A percentile compares a stretch with the other conserved stretches of the same genome.
phyloP scores from a whole-genome alignment of 2,797 vertebrate genomes.

The Semotilus atromaculatus region DNA sequence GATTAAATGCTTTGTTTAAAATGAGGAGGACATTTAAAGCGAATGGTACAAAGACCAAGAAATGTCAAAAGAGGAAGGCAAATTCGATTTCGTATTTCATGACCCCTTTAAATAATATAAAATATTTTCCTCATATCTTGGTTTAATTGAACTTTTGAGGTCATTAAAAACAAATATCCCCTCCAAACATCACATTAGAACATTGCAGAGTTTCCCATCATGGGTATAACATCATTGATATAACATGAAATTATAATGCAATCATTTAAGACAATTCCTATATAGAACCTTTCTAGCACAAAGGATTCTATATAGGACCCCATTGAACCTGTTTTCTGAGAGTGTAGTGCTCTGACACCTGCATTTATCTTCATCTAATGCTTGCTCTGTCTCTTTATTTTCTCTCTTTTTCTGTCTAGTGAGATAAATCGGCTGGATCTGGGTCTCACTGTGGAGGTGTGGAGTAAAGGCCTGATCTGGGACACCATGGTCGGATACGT shows the following conservation, averaged over 20 bases:
- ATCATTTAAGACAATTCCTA: neutral
- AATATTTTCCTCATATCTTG: too few relatives aligned
- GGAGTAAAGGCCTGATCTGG: slow-evolving; percentile 99
- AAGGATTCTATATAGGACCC: neutral
- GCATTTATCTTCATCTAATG: neutral
- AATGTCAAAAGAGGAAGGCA: too few relatives aligned
- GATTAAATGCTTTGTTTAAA: too few relatives aligned
- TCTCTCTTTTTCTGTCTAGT: slow-evolving; percentile 72
- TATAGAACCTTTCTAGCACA: neutral
- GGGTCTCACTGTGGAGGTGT: slow-evolving; percentile 93
- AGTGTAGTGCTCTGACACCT: neutral
- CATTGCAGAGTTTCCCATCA: too few relatives aligned
- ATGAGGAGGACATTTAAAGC: too few relatives aligned
- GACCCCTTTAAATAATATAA: too few relatives aligned
- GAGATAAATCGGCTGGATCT: slow-evolving; percentile 95
- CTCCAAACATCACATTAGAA: too few relatives aligned
- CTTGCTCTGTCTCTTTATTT: slow-evolving; percentile 2
- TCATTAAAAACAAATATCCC: too few relatives aligned
- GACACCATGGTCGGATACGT: slow-evolving; percentile 98
- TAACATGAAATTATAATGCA: neutral
- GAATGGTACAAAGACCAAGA: too few relatives aligned
- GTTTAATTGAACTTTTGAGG: too few relatives aligned
- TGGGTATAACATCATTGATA: too few relatives aligned
- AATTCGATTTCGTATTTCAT: too few relatives aligned
- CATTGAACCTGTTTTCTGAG: neutral